Base-by-base conservation (phyloP, 2,888 invertebrate species). In the Carcina quercana region DNA sequence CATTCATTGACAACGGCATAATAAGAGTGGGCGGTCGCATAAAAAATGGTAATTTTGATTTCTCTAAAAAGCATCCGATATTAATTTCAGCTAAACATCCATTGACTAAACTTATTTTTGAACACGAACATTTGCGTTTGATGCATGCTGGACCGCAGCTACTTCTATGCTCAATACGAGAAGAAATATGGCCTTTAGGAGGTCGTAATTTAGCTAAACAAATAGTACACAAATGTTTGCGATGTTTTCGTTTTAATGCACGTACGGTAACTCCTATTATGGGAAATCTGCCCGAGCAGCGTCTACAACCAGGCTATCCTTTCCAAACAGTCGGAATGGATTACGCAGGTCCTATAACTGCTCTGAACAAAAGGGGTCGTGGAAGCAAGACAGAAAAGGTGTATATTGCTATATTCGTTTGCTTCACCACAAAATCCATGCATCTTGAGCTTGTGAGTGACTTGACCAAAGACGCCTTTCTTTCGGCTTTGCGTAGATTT, bases 361-460 rank as follows among this genome's bases (percentile, higher is more conserved):
- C 10, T 6, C n/a, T 14, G 15, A 15, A 15, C 14, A 21, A 11
- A 8, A 24, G 15, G 7, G 10, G 13, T 13, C 13, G 22, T 10
- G 15, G 22, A 8, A 15, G 10, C 10, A 14, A 15, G 10, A 30
- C 15, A 8, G 13, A 7, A 13, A 22, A 27, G 5, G 28, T 8
- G 12, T 28, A 28, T 20, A 13, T 28, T 8, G 7, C 20, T 3
- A 10, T 43, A 15, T 38, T 42, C 17, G 29, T 43, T 7, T 41
- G 38, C 25, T 26, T 36, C 13, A 25, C 20, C 10, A 42, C 42
- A n/a, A 37, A 33, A 26, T 30, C 32, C 2, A 10, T 40, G 3
- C 40, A 40, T 13, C 25, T 39, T 15, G 42, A 42, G 27, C 10
- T 35, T 4, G 37, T 36, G 5, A 36, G 36, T 14, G 38, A 42